Base-by-base conservation (phyloP, 2,888 invertebrate genomes). In the Apotomis betuletana region DNA sequence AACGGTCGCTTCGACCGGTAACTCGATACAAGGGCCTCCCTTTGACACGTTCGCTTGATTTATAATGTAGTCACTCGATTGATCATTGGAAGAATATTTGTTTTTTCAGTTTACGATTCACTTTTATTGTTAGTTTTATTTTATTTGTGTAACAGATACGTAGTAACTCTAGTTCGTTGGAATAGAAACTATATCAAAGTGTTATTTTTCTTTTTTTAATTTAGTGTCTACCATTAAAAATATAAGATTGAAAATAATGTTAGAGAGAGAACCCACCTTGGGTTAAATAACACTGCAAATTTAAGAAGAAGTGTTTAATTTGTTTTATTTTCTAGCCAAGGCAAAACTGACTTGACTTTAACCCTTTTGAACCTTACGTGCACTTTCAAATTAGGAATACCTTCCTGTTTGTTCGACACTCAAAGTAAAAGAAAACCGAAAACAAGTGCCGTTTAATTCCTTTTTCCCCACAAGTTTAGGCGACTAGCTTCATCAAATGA, bases 61-160 rank as follows among this genome's bases (percentile, higher is more conserved):
- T 92, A 92, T 87, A 83, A 83, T 82, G 78, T 81, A 83, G 82
- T 83, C 82, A 84, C 81, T 81, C 88, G 90, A 92, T 92, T 91
- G 91, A 92, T 91, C 89, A 88, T 85, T 83, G 81, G 80, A 79
- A 81, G 80, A 78, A 87, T 83, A 87, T 88, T 89, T 90, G 90
- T 89, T 90, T 90, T 83, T 85, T 80, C 78, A 78, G 77, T 79
- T 79, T 75, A 74, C 79, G 78, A 81, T 83, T 82, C 79, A 80
- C 79, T 84, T 88, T 86, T 86, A 87, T 87, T 79, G 81, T 83
- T 80, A 78, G 80, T 84, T 86, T 84, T 85, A 59, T 67, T 69
- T 70, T 73, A 46, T 69, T 59, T 27, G n/a, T 49, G 70, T 69
- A 69, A 71, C 61, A 55, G 71, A 72, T 64, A 75, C 65, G 68